Evolutionary conservation across 2,888 invertebrate species (phyloP).

Genomic region (Cryptus viduatorius): DNA sequence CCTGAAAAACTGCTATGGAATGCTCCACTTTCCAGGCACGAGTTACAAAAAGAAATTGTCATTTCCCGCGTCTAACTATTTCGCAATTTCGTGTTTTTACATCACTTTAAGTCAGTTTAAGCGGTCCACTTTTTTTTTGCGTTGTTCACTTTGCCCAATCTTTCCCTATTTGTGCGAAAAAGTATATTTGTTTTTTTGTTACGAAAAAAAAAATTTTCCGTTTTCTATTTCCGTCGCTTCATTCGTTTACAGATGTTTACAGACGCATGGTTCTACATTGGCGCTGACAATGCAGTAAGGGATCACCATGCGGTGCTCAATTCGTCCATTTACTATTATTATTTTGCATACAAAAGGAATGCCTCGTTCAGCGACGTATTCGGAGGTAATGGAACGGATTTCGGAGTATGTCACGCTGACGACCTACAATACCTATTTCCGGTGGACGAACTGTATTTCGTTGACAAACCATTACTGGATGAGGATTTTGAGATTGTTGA

Average conservation of each 20-base stretch:
- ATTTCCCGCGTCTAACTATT: too few species aligned
- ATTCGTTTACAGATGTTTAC: conserved; percentile 73
- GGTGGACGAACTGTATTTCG: conserved; percentile 87
- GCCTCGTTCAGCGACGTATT: conserved; percentile 91
- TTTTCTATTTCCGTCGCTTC: too few species aligned
- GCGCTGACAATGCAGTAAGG: conserved; percentile 88
- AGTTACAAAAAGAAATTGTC: too few species aligned
- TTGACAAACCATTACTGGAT: conserved; percentile 86
- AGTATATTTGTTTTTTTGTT: too few species aligned
- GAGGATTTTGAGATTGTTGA: conserved; percentile 88
- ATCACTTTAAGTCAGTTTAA: too few species aligned
- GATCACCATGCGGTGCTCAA: conserved; percentile 84
- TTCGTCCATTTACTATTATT: conserved; percentile 89
- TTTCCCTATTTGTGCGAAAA: too few species aligned
- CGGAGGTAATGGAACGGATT: conserved; percentile 88
- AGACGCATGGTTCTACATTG: conserved; percentile 90
- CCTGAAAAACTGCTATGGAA: too few species aligned
- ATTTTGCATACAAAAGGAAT: conserved; percentile 89
- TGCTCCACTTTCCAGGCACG: too few species aligned
- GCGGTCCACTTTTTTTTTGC: too few species aligned
- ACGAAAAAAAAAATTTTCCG: too few species aligned
- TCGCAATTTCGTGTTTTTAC: too few species aligned
- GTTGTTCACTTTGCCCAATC: too few species aligned
- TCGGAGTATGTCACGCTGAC: conserved; percentile 93
- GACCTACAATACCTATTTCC: conserved; percentile 93